Conservation (phyloP, 2,888 invertebrate genomes). For the Graphium colonna region DNA sequence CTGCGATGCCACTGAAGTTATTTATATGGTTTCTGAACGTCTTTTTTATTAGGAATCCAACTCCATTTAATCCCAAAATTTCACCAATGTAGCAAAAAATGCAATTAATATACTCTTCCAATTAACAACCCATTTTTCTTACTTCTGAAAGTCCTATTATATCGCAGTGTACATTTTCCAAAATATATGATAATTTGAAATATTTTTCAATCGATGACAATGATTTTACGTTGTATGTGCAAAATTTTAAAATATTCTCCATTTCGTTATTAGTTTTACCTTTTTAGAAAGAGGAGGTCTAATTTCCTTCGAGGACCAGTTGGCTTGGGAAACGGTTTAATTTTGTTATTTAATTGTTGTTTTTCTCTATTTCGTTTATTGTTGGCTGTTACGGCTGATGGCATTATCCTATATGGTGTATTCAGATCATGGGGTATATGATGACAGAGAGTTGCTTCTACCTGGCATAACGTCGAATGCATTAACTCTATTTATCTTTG, state of each 20-base stretch:
- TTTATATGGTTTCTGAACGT: slow-evolving; percentile 7
- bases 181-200: not conserved
- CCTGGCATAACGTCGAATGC: too few relatives aligned
- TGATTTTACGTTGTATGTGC: slow-evolving; percentile 14
- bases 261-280: not conserved
- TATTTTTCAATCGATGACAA: slow-evolving; percentile 10
- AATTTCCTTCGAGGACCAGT: slow-evolving; percentile 23
- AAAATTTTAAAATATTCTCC: too few relatives aligned
- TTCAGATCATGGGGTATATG: too few relatives aligned
- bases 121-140: slow-evolving; percentile 11
- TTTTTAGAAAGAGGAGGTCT: slow-evolving; percentile 24
- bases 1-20: not conserved
- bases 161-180: not conserved
- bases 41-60: slow-evolving; percentile 24
- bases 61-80: slow-evolving; percentile 23
- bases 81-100: slow-evolving; percentile 19
- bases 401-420: too few relatives aligned
- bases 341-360: too few relatives aligned
- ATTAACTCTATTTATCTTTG: too few relatives aligned
- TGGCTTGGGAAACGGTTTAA: too few relatives aligned
- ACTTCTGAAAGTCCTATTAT: slow-evolving; percentile 16
- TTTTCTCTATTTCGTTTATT: too few relatives aligned
- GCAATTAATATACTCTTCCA: slow-evolving; percentile 15
- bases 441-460: too few relatives aligned
- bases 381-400: too few relatives aligned